Conservation (phyloP, 2,113 vertebrate species). For the Callopanchax toddi region DNA sequence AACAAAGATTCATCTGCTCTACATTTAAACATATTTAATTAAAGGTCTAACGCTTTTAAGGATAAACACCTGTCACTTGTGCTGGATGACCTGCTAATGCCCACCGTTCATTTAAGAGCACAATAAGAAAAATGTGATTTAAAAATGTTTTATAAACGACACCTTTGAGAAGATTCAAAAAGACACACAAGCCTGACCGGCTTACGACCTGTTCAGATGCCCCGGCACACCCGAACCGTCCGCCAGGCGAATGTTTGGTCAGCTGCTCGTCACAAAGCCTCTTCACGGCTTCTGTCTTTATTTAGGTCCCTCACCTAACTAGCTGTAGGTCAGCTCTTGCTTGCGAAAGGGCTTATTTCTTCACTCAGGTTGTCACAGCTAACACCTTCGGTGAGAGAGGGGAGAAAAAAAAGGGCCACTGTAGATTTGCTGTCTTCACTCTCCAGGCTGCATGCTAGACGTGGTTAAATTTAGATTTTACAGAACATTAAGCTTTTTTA, state of each 20-base stretch:
- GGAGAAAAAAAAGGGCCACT: constrained; percentile 29
- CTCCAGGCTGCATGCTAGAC: constrained; percentile 15
- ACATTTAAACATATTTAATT: constrained; percentile 30
- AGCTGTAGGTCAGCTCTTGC: constrained; percentile 50
- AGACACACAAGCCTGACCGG: constrained; percentile 26
- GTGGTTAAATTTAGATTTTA: constrained; percentile 51
- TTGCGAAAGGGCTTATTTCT: constrained; percentile 61
- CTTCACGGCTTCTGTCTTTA: constrained; percentile 73
- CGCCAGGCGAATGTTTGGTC: constrained; percentile 54
- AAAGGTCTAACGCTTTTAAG: constrained; percentile 26
- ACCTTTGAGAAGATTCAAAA: constrained; percentile 12
- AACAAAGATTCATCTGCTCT: constrained; percentile 10
- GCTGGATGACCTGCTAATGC: constrained; percentile 20
- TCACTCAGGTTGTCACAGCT: constrained; percentile 44
- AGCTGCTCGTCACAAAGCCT: constrained; percentile 72
- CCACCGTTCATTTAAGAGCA: constrained; percentile 5
- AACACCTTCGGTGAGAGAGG: constrained; percentile 43
- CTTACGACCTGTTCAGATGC: constrained; percentile 48
- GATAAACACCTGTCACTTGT: constrained; percentile 22
- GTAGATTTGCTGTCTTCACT: constrained; percentile 42
- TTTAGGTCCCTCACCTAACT: constrained; percentile 70
- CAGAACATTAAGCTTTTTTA: neutral
- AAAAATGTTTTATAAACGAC: constrained; percentile 38
- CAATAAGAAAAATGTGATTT: constrained; percentile 9
- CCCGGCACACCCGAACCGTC: constrained; percentile 34